Conservation (phyloP, 2,113 vertebrate genomes). For the Eretmodus cyanostictus region DNA sequence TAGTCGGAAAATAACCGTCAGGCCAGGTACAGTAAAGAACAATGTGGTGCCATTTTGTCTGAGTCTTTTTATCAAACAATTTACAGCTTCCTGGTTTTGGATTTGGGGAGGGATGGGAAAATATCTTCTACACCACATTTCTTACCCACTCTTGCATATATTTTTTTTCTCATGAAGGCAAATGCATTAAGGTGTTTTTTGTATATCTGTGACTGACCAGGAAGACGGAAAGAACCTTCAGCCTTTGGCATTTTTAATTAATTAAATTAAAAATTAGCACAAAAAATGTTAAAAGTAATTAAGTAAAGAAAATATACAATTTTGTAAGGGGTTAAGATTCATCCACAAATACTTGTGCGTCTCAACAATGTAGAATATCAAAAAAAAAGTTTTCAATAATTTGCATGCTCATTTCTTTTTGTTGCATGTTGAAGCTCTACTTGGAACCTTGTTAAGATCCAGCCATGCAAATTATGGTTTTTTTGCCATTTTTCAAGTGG, state of each 20-base stretch:
- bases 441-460: neutral
- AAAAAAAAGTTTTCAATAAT: neutral
- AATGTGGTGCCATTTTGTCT: conserved; percentile 63
- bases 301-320: neutral
- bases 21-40: conserved; percentile 34
- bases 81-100: conserved; percentile 51
- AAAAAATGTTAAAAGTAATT: neutral
- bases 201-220: neutral
- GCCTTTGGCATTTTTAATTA: neutral
- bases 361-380: neutral
- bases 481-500: neutral
- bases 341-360: neutral
- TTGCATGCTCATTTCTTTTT: neutral
- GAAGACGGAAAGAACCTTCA: neutral
- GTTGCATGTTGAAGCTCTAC: neutral
- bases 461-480: neutral
- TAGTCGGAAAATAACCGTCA: conserved; percentile 23
- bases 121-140: neutral
- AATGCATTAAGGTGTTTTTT: neutral
- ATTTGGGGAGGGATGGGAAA: neutral
- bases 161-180: neutral
- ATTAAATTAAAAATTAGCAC: neutral
- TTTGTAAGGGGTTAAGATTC: neutral
- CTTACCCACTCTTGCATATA: neutral
- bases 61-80: conserved; percentile 31